Evolutionary conservation across 2,113 vertebrate genomes (phyloP).

Genomic region (Ophiodon elongatus): DNA sequence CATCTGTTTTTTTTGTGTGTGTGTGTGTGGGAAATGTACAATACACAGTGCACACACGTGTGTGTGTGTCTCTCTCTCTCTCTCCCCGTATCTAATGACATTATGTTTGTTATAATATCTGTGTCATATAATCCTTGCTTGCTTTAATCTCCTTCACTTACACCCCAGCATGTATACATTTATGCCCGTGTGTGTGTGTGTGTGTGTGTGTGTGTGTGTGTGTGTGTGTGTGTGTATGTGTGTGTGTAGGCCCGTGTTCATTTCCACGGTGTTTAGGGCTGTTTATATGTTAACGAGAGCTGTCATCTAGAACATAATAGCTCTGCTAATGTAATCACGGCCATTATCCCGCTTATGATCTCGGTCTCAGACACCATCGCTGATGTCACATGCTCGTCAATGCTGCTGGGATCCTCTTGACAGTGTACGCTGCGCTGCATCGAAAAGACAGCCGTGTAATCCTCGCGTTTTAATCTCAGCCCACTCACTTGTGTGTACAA

Average conservation of each 20-base stretch:
- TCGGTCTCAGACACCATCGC: conserved; percentile 60
- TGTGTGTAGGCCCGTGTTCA: conserved; percentile 35
- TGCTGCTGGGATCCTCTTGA: conserved; percentile 30
- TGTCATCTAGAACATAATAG: conserved; percentile 71
- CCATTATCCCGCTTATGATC: conserved; percentile 74
- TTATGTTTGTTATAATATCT: conserved; percentile 54
- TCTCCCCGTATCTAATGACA: conserved; percentile 28
- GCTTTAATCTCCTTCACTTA: conserved; percentile 48
- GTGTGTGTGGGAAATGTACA: background rate
- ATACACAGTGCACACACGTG: background rate
- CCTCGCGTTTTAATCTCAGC: conserved; percentile 33
- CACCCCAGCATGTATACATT: conserved; percentile 30
- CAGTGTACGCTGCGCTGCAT: background rate
- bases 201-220: conserved; percentile 4
- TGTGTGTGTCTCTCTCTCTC: background rate
- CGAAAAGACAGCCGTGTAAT: conserved; percentile 60
- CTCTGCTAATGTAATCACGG: conserved; percentile 70
- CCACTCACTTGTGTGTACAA: conserved; percentile 45
- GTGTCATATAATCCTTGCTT: conserved; percentile 50
- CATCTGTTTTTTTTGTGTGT: background rate
- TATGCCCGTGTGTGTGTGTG: background rate
- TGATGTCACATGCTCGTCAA: conserved; percentile 69
- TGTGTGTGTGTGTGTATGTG: too few relatives aligned
- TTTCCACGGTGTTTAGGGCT: conserved; percentile 59
- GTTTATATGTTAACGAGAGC: conserved; percentile 76